phyloP scores from a whole-genome alignment of 2,113 vertebrate genomes.

The Prolemur simus region DNA sequence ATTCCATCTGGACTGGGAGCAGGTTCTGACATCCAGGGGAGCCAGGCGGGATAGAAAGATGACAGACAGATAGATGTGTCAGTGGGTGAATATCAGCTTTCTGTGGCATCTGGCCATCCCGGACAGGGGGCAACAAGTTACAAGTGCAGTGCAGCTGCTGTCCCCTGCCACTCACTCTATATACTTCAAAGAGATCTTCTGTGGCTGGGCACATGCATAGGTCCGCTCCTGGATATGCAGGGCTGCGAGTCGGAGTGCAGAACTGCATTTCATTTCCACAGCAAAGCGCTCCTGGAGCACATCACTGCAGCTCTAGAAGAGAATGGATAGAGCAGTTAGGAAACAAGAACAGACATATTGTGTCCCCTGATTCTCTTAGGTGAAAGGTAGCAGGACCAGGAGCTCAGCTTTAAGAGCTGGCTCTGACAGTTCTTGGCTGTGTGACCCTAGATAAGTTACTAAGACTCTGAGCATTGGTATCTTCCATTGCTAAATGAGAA shows the following conservation, averaged over 20 bases:
- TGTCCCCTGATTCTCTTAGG: not conserved
- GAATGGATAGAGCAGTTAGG: not conserved
- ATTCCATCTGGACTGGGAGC: not conserved
- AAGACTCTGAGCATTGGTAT: not conserved
- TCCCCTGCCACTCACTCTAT: slow-evolving; percentile 91
- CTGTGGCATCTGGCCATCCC: not conserved
- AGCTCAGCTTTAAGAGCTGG: not conserved
- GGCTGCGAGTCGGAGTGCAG: slow-evolving; percentile 93
- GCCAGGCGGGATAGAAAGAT: not conserved
- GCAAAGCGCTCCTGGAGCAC: slow-evolving; percentile 97
- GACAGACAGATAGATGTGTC: not conserved
- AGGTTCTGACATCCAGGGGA: not conserved
- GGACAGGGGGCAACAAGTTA: not conserved
- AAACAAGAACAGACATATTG: not conserved
- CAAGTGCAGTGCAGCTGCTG: not conserved
- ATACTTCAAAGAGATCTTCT: slow-evolving; percentile 95
- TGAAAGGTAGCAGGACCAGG: not conserved
- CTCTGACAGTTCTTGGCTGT: not conserved
- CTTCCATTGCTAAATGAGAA: not conserved
- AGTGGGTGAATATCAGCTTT: not conserved
- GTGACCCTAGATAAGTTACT: not conserved
- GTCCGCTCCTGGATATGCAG: slow-evolving; percentile 97
- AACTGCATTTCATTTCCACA: slow-evolving; percentile 97
- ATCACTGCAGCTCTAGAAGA: slow-evolving; percentile 94
- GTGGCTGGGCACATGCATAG: slow-evolving; percentile 91